These are phyloP conservation scores for Gallinago jamesoni DNA, from an alignment of 2,113 vertebrate genomes.

Conservation along the genomic window DNA sequence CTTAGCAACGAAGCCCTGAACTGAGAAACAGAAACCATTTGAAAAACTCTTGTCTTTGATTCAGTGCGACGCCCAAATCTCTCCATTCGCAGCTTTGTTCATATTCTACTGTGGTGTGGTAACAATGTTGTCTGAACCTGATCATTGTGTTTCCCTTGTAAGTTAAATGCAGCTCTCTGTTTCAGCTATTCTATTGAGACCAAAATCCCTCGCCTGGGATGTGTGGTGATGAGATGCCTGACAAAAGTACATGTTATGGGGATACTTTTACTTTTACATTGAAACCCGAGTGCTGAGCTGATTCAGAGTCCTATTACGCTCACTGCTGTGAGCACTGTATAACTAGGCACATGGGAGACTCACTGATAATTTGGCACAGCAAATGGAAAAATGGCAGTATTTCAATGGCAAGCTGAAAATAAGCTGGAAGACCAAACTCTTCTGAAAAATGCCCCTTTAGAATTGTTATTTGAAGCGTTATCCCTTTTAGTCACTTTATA, in stretches of 20 bases:
- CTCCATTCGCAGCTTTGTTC: not conserved
- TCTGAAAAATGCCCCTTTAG: not conserved
- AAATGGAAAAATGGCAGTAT: slow-evolving; percentile 9
- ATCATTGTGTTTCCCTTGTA: not conserved
- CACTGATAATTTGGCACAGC: not conserved
- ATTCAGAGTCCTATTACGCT: slow-evolving; percentile 79
- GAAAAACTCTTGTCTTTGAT: not conserved
- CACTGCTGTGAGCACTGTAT: not conserved
- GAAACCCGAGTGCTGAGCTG: slow-evolving; percentile 62
- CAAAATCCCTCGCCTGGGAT: slow-evolving; percentile 55
- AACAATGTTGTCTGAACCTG: not conserved
- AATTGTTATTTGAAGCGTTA: not conserved
- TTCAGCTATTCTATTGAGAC: not conserved
- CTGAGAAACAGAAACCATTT: not conserved
- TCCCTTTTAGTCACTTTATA: not conserved
- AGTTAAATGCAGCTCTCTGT: not conserved
- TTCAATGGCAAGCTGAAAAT: slow-evolving; percentile 2
- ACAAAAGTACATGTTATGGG: slow-evolving; percentile 68
- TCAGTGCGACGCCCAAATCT: not conserved
- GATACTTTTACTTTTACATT: slow-evolving; percentile 75
- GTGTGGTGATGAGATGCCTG: slow-evolving; percentile 38
- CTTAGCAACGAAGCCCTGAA: not conserved
- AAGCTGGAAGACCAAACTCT: not conserved
- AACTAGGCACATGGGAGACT: not conserved
- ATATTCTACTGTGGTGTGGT: not conserved